Base-by-base conservation (phyloP, 1,140 invertebrate genomes). In the Achroia grisella region DNA sequence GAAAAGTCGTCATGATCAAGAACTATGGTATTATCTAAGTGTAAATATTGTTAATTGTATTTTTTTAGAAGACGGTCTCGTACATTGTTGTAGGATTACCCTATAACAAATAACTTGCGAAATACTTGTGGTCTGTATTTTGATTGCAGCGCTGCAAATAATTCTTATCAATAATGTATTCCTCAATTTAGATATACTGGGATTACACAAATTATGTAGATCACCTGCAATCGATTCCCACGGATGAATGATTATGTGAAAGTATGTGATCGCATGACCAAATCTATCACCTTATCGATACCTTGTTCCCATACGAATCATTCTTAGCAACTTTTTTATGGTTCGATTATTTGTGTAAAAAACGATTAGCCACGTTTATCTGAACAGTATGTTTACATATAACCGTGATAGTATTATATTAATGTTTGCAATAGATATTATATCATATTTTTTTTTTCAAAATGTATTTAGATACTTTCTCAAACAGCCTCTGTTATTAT, bases 201-300 rank as follows among this genome's bases (percentile, higher is more conserved):
- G 40, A 56, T 61, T 41, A 40, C 35, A 32, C 35, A 64, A 56
- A 57, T 63, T 54, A 61, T 62, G 37, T 65, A 63, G 61, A 72
- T 70, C 46, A 71, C 52, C 51, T 51, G 48, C 34, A 48, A 57
- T 54, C 28, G 60, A 39, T 81, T 81, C 77, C 73, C 77, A 81
- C 75, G 74, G 52, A 55, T 44, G 54, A 52, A 45, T 50, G 61
- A 47, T 68, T 52, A 59, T 62, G 69, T 65, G 71, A 73, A 76
- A 71, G 73, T 44, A 68, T 75, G 59, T 65, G 63, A 66, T 77
- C 64, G 70, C 61, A 54, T 66, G 55, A 58, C 39, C 40, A 40
- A 63, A 59, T 60, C 50, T 71, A 70, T 75, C 62, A 60, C 50
- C 55, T 71, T 74, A 78, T 76, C 63, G 51, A 48, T 51, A 51